Base-by-base conservation (phyloP, 2,797 vertebrate genomes). In the Arctocebus calabarensis region DNA sequence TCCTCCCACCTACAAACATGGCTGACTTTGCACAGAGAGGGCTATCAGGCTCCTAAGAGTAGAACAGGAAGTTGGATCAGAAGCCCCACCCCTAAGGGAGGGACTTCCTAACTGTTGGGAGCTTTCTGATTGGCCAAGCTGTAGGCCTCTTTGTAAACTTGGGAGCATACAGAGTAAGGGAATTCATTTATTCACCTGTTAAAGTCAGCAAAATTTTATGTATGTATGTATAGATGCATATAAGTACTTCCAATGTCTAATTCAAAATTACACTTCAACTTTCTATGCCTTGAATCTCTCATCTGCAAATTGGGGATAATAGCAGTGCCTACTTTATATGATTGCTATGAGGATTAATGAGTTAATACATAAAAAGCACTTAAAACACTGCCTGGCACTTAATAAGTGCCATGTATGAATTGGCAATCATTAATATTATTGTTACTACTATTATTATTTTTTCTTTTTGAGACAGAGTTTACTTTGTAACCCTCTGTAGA, bases 221-320 rank as follows among this genome's bases (percentile, higher is more conserved):
- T 85, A 27, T 40, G 2, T 43, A 40, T 40, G 2, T 43, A 40
- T 34, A 52, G 25, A 64, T 34, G 7, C 68, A 20, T 61, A 2
- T 29, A 23, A 27, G 11, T 68, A 52, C 74, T 23, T 89, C n/a
- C 20, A 78, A 3, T 13, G 52, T 84, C 32, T 79, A 81, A 91
- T 25, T 89, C n/a, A 90, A 71, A 93, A 71, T 86, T 12, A 62
- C 59, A 57, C 45, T 92, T 71, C 14, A 62, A 34, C n/a, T 70
- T 82, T 75, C 52, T 43, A 2, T 71, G 61, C 40, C n/a, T 93
- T 84, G 55, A 27, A 74, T 92, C 82, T 57, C 27, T 59, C n/a
- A 87, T 81, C 92, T 89, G 82, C 20, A 88, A 70, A 96, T 91
- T 92, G 90, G 81, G 66, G 32, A 52, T 84, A 52, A n/a, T 27